Base-by-base conservation (phyloP, 2,888 invertebrate species). In the Leptinotarsa tumamoca region DNA sequence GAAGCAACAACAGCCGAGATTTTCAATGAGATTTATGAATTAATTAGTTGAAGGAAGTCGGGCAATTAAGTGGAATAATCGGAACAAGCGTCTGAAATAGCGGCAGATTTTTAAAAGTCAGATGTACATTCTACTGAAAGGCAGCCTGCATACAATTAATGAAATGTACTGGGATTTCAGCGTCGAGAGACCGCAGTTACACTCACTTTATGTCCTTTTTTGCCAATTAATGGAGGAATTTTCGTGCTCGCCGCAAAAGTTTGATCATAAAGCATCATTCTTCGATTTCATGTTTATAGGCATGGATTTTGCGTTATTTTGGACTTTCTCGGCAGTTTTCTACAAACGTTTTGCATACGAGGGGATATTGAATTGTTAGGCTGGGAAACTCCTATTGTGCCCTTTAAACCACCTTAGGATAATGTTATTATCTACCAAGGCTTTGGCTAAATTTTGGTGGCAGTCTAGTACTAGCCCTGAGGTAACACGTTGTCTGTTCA, bases 41-140 rank as follows among this genome's bases (percentile, higher is more conserved):
- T 76, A 68, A 76, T 76, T 76, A 76, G 66, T 18, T 27, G 63
- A 54, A 76, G 75, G 67, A 76, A 76, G 68, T 72, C 68, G 52
- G 49, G 75, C 66, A 72, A 76, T 75, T 75, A 75, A 58, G 68
- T 33, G 61, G 58, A 75, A 75, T 76, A 76, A 76, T 68, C 69
- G 69, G 68, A 67, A 76, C 72, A 73, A 76, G 72, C 72, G 69
- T 18, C 67, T 7, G 63, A 76, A 76, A 76, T 73, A 69, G 72
- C 66, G 18, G 49, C 67, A 33, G 67, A 72, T 76, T 73, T 76
- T 76, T 75, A 69, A 69, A 52, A 52, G 50, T 33, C 51, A 69
- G 68, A 66, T 50, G 43, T 66, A 72, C 13, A 68, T 72, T 68
- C 68, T 51, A 66, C 67, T 73, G 63, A 67, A 67, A 61, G 54